A percentile compares a stretch with the other conserved stretches of the same genome.
phyloP scores from a whole-genome alignment of 2,888 invertebrate genomes.

The Phaedon cochleariae region DNA sequence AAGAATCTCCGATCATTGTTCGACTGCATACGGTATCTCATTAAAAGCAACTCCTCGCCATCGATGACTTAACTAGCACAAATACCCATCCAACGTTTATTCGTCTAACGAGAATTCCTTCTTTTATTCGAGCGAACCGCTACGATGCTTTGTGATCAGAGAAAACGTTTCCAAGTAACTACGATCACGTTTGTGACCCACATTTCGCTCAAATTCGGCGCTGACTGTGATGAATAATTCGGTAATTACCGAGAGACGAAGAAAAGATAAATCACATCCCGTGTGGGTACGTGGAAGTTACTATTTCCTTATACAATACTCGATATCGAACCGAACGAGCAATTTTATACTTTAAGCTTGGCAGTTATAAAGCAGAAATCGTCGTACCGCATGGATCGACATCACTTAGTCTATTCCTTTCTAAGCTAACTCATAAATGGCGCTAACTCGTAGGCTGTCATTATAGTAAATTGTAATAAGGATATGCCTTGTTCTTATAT shows the following conservation, averaged over 20 bases:
- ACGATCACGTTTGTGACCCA: slow-evolving; percentile 29
- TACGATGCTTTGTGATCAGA: slow-evolving; percentile 21
- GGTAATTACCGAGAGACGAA: slow-evolving; percentile 21
- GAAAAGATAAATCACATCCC: slow-evolving; percentile 23
- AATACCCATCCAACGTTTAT: slow-evolving; percentile 7
- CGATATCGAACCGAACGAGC: background rate
- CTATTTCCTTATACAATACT: background rate
- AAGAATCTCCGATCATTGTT: background rate
- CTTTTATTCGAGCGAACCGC: slow-evolving; percentile 4
- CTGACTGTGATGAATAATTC: slow-evolving; percentile 25
- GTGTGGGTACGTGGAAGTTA: background rate
- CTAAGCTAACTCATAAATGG: slow-evolving; percentile 3
- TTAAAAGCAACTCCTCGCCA: slow-evolving; percentile 3
- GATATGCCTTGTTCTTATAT: slow-evolving; percentile 21
- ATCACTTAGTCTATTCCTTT: background rate
- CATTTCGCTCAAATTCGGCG: slow-evolving; percentile 15
- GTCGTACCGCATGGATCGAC: background rate
- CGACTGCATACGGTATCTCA: background rate
- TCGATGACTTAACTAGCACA: slow-evolving; percentile 11
- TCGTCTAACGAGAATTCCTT: slow-evolving; percentile 17
- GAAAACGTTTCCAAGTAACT: slow-evolving; percentile 12
- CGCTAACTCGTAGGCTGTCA: slow-evolving; percentile 23
- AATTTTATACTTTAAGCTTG: background rate
- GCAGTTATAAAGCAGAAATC: background rate
- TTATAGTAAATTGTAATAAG: slow-evolving; percentile 24